These are phyloP conservation scores for Hydrolagus colliei DNA, from an alignment of 2,797 vertebrate species.

Conservation along the genomic window DNA sequence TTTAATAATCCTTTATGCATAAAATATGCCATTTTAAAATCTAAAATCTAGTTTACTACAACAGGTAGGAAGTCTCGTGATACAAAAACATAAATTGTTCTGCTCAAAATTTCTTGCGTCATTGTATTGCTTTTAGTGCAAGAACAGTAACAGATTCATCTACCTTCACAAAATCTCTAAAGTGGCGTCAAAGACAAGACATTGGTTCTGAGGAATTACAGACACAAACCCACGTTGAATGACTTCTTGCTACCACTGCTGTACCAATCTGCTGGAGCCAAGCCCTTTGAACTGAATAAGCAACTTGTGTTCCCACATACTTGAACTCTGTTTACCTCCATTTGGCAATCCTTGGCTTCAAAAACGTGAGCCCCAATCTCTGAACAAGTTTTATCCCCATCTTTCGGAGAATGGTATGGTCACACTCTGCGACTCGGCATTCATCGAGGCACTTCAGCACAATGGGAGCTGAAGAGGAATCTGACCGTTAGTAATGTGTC, in stretches of 20 bases:
- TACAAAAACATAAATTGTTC: no score
- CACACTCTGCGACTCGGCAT: slow-evolving; percentile 70
- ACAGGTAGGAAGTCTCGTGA: no score
- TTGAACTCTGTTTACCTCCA: slow-evolving; percentile 74
- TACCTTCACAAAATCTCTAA: not conserved
- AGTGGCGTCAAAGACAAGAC: not conserved
- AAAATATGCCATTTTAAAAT: no score
- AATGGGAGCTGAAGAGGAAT: slow-evolving; percentile 59
- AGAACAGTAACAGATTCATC: not conserved
- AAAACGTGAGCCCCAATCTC: slow-evolving; percentile 80
- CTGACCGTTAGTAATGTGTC: slow-evolving; percentile 8
- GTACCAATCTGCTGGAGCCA: not conserved
- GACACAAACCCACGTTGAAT: no score
- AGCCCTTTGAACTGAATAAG: not conserved
- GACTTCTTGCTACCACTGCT: not conserved
- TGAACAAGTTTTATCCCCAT: slow-evolving; percentile 83
- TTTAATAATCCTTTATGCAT: no score
- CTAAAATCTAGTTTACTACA: no score
- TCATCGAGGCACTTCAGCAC: slow-evolving; percentile 72
- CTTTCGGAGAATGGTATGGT: slow-evolving; percentile 76
- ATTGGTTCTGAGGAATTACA: not conserved
- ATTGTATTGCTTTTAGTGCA: no score
- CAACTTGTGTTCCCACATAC: no score
- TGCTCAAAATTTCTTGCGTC: no score
- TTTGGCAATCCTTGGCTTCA: slow-evolving; percentile 81